phyloP scores from a whole-genome alignment of 2,888 invertebrate genomes.

The Dexiosoma caninum region DNA sequence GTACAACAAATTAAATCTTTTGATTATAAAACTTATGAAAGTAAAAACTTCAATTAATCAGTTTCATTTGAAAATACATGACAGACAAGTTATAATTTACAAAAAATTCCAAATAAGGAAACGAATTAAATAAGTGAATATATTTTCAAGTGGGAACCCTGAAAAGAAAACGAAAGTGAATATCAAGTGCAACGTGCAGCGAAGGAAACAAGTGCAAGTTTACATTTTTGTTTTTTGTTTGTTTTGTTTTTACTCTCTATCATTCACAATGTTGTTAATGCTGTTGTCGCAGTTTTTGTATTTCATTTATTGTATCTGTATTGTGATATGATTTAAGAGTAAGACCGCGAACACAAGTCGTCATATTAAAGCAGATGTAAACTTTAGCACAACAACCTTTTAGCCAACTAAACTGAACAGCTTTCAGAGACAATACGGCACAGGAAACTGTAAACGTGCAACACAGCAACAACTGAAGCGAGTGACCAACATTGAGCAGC shows the following conservation, averaged over 20 bases:
- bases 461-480: slow-evolving; percentile 35
- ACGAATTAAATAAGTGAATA: slow-evolving; percentile 5
- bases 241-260: not conserved
- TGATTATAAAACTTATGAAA: slow-evolving; percentile 21
- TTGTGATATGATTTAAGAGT: slow-evolving; percentile 39
- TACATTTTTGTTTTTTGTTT: slow-evolving; percentile 7
- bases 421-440: slow-evolving; percentile 43
- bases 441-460: slow-evolving; percentile 39
- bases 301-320: not conserved
- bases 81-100: slow-evolving; percentile 39
- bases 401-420: not conserved
- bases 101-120: slow-evolving; percentile 46
- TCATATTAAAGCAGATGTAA: slow-evolving; percentile 56
- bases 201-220: slow-evolving; percentile 53
- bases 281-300: not conserved
- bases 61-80: slow-evolving; percentile 41
- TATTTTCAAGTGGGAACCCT: slow-evolving; percentile 44
- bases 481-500: slow-evolving; percentile 48
- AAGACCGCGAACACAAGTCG: slow-evolving; percentile 43
- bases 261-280: not conserved
- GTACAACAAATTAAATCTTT: slow-evolving; percentile 5
- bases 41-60: slow-evolving; percentile 46
- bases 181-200: slow-evolving; percentile 56
- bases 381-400: slow-evolving; percentile 52
- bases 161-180: slow-evolving; percentile 65